phyloP scores from a whole-genome alignment of 2,888 invertebrate genomes.

The Electrophaes corylata region DNA sequence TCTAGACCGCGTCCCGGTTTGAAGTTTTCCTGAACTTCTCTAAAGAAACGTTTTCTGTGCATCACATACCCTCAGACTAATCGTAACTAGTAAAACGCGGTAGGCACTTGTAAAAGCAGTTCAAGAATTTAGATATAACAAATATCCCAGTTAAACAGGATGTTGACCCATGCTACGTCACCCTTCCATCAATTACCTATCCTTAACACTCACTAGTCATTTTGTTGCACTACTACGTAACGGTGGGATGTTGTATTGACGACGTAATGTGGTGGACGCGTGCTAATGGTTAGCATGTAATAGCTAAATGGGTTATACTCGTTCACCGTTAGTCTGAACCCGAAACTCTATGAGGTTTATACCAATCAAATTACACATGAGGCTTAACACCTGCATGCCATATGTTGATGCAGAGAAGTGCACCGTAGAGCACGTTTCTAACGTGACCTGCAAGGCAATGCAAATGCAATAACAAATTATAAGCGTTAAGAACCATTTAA shows the following conservation, averaged over 20 bases:
- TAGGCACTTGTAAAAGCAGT: not conserved
- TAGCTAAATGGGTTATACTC: conserved; percentile 32
- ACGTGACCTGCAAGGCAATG: no score
- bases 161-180: not conserved
- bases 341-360: conserved; percentile 10
- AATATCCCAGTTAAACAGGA: conserved; percentile 2
- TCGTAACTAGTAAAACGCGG: not conserved
- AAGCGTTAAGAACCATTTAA: no score
- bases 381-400: no score
- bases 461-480: no score
- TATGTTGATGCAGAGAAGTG: no score
- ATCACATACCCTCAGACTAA: no score
- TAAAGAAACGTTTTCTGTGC: no score
- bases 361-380: not conserved
- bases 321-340: conserved; percentile 28
- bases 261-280: conserved; percentile 25
- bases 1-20: no score
- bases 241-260: conserved; percentile 25
- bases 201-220: not conserved
- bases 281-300: conserved; percentile 33
- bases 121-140: not conserved
- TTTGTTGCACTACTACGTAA: conserved; percentile 19
- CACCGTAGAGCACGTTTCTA: no score
- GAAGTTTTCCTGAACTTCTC: no score
- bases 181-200: conserved; percentile 1